Evolutionary conservation across 2,888 invertebrate genomes (phyloP).

Genomic region (Amphipoea lucens): DNA sequence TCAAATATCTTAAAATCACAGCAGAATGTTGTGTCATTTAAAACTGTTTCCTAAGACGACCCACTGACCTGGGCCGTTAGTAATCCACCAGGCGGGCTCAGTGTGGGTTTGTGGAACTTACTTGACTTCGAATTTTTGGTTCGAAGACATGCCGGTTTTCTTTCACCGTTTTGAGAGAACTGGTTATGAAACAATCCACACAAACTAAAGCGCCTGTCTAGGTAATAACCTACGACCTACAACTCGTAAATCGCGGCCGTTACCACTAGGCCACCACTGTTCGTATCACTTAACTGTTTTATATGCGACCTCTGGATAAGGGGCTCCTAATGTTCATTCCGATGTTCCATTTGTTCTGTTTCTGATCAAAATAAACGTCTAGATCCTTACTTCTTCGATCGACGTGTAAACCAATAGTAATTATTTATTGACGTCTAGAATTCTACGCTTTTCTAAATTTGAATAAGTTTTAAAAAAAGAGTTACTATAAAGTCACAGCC

Average conservation of each 20-base stretch:
- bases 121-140: no score
- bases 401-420: background rate
- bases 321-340: background rate
- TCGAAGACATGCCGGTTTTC: no score
- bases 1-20: conserved; percentile 11
- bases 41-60: background rate
- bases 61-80: no score
- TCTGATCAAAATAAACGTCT: background rate
- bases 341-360: background rate
- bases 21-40: background rate
- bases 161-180: no score
- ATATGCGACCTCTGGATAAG: background rate
- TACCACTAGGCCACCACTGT: no score
- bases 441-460: background rate
- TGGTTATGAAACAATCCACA: no score
- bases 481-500: background rate
- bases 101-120: no score
- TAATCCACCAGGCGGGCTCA: no score
- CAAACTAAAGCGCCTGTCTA: no score
- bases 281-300: no score
- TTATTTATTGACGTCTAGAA: background rate
- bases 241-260: no score
- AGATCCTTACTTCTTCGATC: background rate
- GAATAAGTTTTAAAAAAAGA: background rate
- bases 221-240: no score